phyloP scores from a whole-genome alignment of 2,113 vertebrate species.

The Melospiza georgiana region DNA sequence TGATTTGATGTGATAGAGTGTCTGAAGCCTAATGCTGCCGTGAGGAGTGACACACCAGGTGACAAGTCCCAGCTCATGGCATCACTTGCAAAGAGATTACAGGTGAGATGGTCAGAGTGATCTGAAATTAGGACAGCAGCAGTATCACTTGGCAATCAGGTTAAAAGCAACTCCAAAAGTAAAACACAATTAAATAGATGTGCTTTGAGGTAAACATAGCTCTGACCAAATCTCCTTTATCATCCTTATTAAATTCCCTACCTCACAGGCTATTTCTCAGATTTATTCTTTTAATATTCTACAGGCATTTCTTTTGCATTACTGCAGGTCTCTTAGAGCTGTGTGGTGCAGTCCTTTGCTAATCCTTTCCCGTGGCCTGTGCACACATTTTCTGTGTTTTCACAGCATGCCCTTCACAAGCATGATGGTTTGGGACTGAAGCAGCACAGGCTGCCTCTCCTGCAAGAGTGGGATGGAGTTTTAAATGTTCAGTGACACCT shows the following conservation, averaged over 20 bases:
- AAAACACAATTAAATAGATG: slow-evolving; percentile 5
- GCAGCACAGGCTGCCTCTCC: background rate
- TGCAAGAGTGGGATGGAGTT: slow-evolving; percentile 24
- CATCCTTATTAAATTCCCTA: background rate
- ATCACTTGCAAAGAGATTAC: background rate
- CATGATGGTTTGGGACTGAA: background rate
- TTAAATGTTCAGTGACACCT: background rate
- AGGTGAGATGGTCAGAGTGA: background rate
- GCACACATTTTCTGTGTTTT: background rate
- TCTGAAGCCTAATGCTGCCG: background rate
- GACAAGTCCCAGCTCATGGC: background rate
- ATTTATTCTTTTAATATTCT: background rate
- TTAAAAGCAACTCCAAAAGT: background rate
- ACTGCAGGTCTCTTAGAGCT: background rate
- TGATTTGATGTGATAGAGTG: background rate
- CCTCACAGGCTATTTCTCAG: background rate
- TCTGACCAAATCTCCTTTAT: background rate
- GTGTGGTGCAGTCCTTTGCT: background rate
- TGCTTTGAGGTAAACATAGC: background rate
- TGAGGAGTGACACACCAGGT: background rate
- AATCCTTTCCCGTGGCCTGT: background rate
- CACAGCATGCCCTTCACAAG: background rate
- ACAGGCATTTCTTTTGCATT: background rate
- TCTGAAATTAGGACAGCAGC: background rate
- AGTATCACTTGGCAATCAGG: background rate